Base-by-base conservation (phyloP, 2,888 invertebrate genomes). In the Stegana nigrithorax region DNA sequence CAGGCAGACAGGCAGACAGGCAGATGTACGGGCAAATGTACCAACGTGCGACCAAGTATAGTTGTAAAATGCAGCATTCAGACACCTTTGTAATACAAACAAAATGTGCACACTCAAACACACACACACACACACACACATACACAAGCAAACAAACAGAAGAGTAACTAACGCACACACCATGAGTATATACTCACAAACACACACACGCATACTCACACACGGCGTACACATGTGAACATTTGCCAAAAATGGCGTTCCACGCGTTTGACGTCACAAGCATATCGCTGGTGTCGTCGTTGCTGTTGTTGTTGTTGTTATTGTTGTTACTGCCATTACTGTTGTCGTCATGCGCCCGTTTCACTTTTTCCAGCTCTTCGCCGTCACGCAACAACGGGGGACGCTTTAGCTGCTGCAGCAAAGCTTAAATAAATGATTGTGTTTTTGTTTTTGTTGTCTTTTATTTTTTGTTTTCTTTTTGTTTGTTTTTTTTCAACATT, bases 251-350 rank as follows among this genome's bases (percentile, higher is more conserved):
- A 51, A 14, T 17, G 4, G 27, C 27, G 26, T 17, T 55, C 36
- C 32, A 17, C 25, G 19, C 21, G 19, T 29, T 51, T 55, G 36
- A 55, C 32, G 32, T 55, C 36, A 55, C 27, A 51, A 51, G 51
- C 17, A 51, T 17, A 29, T 29, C 17, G 14, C 39, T 39, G 5
- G 14, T 17, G 6, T n/a, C 12, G 21, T 60, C 14, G 44, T 26
- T 57, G 47, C 21, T 63, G 56, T 47, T n/a, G n/a, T n/a, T n/a
- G n/a, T n/a, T 62, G 29, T 62, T 44, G 45, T 17, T 32, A 2
- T 32, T 32, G 10, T 32, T 2, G 32, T 32, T 12, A 5, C 2
- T 32, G 32, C 10, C 10, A 5, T 12, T 4, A 32, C 10, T 12
- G n/a, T 4, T n/a, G n/a, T n/a, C n/a, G n/a, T n/a, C n/a, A n/a